These are phyloP conservation scores for Hemichromis elongatus DNA, from an alignment of 2,113 vertebrate genomes.

Conservation along the genomic window DNA sequence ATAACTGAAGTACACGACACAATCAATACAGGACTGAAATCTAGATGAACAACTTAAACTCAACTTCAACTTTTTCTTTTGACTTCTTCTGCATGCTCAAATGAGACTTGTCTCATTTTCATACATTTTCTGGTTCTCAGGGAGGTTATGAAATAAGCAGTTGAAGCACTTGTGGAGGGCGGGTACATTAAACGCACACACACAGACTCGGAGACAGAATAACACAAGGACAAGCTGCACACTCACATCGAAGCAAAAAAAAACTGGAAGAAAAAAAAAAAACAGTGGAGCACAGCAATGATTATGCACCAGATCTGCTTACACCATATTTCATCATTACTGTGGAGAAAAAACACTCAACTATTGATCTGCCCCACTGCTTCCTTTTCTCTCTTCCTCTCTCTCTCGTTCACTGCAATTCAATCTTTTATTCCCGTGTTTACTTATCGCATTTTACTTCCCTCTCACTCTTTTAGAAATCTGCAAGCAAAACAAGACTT, in stretches of 20 bases:
- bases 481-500: conserved; percentile 53
- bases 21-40: background rate
- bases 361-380: conserved; percentile 70
- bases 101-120: conserved; percentile 21
- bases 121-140: background rate
- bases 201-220: background rate
- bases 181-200: background rate
- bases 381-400: conserved; percentile 39
- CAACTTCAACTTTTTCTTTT: background rate
- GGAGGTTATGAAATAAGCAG: conserved; percentile 38
- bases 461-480: conserved; percentile 34
- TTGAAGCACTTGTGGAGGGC: conserved; percentile 25
- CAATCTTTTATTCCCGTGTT: conserved; percentile 33
- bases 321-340: conserved; percentile 79
- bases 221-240: conserved; percentile 26
- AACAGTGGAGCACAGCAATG: conserved; percentile 55
- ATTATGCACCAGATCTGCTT: conserved; percentile 74
- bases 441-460: conserved; percentile 38
- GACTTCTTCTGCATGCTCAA: background rate
- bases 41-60: background rate
- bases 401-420: background rate
- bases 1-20: background rate
- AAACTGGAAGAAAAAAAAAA: background rate
- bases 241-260: background rate
- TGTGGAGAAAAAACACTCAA: conserved; percentile 69